These are phyloP conservation scores for Drosophila willistoni DNA, from an alignment of 1,140 invertebrate species.

Conservation along the genomic window DNA sequence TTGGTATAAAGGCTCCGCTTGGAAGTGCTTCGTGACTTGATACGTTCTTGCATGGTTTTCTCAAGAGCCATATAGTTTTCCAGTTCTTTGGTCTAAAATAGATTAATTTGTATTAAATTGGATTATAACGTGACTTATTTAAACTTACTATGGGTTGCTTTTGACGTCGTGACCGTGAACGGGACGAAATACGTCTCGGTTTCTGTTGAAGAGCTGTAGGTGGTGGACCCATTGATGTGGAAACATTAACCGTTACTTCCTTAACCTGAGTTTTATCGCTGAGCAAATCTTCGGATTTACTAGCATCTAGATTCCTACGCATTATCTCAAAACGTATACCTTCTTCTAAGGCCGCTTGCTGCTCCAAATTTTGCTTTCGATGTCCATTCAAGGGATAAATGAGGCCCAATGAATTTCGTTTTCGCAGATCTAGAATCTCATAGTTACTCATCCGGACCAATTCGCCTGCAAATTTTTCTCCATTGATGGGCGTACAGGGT, in stretches of 20 bases:
- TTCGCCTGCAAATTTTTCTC: conserved; percentile 65
- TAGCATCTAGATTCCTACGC: conserved; percentile 36
- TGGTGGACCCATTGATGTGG: too few species aligned
- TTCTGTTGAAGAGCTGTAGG: too few species aligned
- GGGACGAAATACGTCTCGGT: too few species aligned
- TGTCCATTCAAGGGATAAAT: conserved; percentile 40
- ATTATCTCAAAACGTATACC: conserved; percentile 58
- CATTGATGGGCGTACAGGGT: conserved; percentile 63
- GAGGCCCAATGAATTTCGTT: conserved; percentile 60
- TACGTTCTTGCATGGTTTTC: too few species aligned
- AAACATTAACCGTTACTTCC: neutral
- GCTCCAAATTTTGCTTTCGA: neutral
- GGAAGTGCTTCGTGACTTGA: too few species aligned
- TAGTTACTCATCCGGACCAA: conserved; percentile 61
- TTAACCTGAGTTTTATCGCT: too few species aligned
- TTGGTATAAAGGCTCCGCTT: too few species aligned
- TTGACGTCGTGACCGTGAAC: too few species aligned
- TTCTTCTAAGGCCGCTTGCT: too few species aligned
- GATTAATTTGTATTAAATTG: neutral
- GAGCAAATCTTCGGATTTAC: neutral
- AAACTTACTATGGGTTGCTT: too few species aligned
- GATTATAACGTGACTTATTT: too few species aligned
- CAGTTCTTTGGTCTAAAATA: conserved; percentile 39
- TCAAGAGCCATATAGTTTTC: conserved; percentile 47
- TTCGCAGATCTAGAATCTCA: conserved; percentile 74